A percentile compares a stretch with the other conserved stretches of the same genome.
These are phyloP conservation scores for Tortrix viridana DNA, from an alignment of 2,888 invertebrate species.

Conservation along the genomic window DNA sequence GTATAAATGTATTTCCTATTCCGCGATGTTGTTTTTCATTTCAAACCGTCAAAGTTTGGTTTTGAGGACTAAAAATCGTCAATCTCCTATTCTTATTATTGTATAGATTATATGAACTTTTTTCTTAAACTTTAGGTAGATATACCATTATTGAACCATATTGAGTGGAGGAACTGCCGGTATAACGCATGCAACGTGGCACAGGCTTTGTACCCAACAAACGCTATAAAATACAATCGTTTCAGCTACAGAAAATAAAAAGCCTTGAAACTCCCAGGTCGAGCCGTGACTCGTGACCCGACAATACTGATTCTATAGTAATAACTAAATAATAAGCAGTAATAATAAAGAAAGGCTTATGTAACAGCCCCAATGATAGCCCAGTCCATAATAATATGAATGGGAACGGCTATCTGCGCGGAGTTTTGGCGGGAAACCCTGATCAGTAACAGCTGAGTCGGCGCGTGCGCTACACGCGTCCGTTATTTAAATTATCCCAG, in stretches of 20 bases:
- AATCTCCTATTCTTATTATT: no score
- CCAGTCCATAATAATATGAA: no score
- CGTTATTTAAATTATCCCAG: conserved; percentile 55
- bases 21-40: no score
- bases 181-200: no score
- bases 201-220: background rate
- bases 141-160: no score
- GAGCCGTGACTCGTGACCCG: conserved; percentile 51
- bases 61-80: no score
- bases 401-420: conserved; percentile 65
- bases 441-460: conserved; percentile 71
- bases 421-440: conserved; percentile 77
- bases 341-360: conserved; percentile 61
- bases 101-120: no score
- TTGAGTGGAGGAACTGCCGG: no score
- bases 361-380: conserved; percentile 65
- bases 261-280: conserved; percentile 36
- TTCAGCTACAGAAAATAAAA: conserved; percentile 9
- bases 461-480: conserved; percentile 81
- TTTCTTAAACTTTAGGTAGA: no score
- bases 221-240: background rate
- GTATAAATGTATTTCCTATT: no score
- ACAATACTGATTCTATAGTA: conserved; percentile 53
- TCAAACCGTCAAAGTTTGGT: no score
- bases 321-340: conserved; percentile 47